phyloP scores from a whole-genome alignment of 2,888 invertebrate genomes.

The Rotaria socialis region DNA sequence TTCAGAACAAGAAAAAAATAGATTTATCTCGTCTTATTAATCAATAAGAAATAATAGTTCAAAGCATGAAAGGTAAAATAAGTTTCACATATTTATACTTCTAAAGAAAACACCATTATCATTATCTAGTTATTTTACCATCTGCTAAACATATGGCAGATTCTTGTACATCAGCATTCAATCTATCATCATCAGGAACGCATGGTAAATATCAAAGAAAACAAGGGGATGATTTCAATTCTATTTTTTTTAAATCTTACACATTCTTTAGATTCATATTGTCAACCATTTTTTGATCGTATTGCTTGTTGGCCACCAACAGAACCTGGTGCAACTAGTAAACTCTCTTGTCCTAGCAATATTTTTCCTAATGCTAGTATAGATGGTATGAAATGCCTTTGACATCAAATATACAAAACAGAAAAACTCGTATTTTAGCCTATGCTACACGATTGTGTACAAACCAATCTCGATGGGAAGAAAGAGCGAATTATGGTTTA shows the following conservation, averaged over 20 bases:
- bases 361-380: neutral
- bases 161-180: neutral
- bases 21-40: neutral
- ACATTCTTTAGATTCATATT: neutral
- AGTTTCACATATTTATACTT: neutral
- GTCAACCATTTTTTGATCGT: neutral
- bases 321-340: neutral
- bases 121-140: neutral
- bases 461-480: conserved; percentile 22
- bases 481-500: neutral
- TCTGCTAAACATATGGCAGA: neutral
- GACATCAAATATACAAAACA: neutral
- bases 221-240: too few species aligned
- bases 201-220: neutral
- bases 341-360: neutral
- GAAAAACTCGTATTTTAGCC: neutral
- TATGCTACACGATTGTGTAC: conserved; percentile 35
- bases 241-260: too few species aligned
- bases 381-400: neutral
- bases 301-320: conserved; percentile 32
- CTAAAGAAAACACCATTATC: too few species aligned
- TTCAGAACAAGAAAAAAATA: neutral
- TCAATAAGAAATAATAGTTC: neutral
- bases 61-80: neutral
- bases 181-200: neutral